Base-by-base conservation (phyloP, 2,888 invertebrate species). In the Drosophila kuntzei region DNA sequence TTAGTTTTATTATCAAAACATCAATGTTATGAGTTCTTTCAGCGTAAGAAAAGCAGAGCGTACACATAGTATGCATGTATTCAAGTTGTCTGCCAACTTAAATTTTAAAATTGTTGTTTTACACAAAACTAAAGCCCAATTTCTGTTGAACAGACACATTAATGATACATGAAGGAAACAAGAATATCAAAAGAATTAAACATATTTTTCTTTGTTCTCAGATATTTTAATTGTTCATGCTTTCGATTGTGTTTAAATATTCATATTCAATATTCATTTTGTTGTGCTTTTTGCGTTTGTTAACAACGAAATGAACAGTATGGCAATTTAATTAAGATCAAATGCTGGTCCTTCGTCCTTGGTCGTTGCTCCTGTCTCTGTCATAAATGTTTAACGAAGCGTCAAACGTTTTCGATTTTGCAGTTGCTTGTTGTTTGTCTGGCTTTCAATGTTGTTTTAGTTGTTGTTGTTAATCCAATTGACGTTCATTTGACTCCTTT, bases 381-480 rank as follows among this genome's bases (percentile, higher is more conserved):
- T 32, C 76, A 81, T 89, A 75, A 84, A 82, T 85, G 78, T 72
- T 89, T 86, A 87, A 85, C 88, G 89, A 85, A 87, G 88, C 89
- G 65, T 63, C 71, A 68, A 88, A 87, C 70, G 74, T 71, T 81
- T 75, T 89, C 83, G 80, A 82, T 87, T 85, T 76, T 70, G 67
- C 68, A 72, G 27, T 65, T 49, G 65, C 39, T 69, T 55, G 20
- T 60, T 57, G 37, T 55, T 58, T 62, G 66, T 75, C 49, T 54
- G 53, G 22, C 39, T 50, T 44, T 55, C 43, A 39, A 36, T 61
- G 51, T 20, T 62, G 64, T 50, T 47, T 36, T 34, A 46, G 41
- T 43, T 67, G 49, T 22, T 68, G 57, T 34, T 72, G 64, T 83
- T 73, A 89, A 87, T 80, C 87, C 89, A 83, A 73, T 70, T 61